Base-by-base conservation (phyloP, 2,888 invertebrate species). In the Drosophila heteroneura region DNA sequence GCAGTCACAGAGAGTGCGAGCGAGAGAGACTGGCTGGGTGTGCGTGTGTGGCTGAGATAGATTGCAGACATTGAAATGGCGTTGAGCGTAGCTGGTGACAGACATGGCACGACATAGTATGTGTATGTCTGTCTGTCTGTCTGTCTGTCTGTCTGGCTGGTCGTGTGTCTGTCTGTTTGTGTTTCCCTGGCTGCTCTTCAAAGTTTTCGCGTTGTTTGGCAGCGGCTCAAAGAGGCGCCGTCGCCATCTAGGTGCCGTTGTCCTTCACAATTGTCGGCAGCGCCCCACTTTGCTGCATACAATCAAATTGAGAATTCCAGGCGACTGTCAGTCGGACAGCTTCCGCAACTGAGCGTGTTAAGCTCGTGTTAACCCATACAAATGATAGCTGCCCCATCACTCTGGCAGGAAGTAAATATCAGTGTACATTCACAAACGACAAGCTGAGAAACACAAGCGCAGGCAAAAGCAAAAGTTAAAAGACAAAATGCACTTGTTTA, bases 171-270 rank as follows among this genome's bases (percentile, higher is more conserved):
- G 63, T 33, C 10, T 51, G 49, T 26, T 19, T 51, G 52, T 49
- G 59, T 58, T 56, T 71, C 63, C 52, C 76, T 71, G 76, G 49
- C 56, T 83, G 76, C 83, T 76, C 66, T 67, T 76, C 69, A 81
- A 47, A 59, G 41, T 72, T 72, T 70, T 70, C 73, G 81, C 78
- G 81, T 67, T 83, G 76, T 80, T 83, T 83, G 79, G 70, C 83
- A 79, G 39, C 64, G 65, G 59, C 79, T 72, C 72, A 72, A 56
- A 61, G 41, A 26, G 5, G 9, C 47, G 16, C 47, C 16, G 16
- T 47, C 35, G 59, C 63, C 66, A 47, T 33, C 58, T 30, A 51
- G 28, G 47, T 33, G 39, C 63, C 51, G 58, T 51, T 79, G 78
- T 79, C 74, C 79, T 82, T 82, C 79, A 72, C 81, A 67, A 60